A percentile compares a stretch with the other conserved stretches of the same genome.
Evolutionary conservation across 2,113 vertebrate species (phyloP).

Genomic region (Saccopteryx leptura): DNA sequence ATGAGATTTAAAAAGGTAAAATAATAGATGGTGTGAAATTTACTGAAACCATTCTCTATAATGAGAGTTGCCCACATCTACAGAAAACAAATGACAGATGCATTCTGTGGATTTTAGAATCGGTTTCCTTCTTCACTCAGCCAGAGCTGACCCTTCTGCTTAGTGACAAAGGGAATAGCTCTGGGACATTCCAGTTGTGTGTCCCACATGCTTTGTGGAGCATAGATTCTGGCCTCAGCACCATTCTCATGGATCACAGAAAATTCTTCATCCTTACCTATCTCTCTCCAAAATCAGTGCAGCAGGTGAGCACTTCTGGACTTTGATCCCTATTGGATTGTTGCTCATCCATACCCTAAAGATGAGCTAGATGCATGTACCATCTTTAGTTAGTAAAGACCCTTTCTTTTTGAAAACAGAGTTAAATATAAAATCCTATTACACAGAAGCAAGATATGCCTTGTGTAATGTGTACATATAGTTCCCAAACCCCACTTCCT

Average conservation of each 20-base stretch:
- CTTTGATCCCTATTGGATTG: background rate
- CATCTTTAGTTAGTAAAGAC: background rate
- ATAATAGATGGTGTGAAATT: background rate
- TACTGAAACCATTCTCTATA: background rate
- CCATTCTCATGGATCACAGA: background rate
- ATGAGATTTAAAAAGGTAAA: background rate
- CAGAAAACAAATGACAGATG: background rate
- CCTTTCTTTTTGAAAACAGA: background rate
- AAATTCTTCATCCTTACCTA: background rate
- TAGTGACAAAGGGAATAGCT: background rate
- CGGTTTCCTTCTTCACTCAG: background rate
- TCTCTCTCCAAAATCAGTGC: background rate
- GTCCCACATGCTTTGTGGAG: background rate
- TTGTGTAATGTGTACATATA: background rate
- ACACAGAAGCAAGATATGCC: background rate
- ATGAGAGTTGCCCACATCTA: background rate
- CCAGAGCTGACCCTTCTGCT: no score
- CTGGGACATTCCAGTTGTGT: background rate
- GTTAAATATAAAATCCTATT: background rate
- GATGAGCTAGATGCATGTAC: rapidly evolving
- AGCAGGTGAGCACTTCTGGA: background rate
- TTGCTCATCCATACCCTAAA: background rate
- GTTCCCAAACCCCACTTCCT: background rate
- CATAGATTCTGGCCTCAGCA: background rate
- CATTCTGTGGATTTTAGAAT: background rate